Evolutionary conservation across 1,140 invertebrate species (phyloP).

Genomic region (Diabrotica undecimpunctata): DNA sequence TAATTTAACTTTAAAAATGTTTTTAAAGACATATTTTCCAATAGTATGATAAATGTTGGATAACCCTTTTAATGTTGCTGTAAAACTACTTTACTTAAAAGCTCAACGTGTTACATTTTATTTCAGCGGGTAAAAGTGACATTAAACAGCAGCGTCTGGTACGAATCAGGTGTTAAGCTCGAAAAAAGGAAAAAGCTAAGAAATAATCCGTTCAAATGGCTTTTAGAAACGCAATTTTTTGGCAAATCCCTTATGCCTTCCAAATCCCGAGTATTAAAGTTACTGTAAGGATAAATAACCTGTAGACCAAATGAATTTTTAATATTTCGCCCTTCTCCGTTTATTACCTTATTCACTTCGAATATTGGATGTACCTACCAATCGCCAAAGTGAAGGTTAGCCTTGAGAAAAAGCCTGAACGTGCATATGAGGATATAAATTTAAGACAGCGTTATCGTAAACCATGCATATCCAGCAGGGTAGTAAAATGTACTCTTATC

Average conservation of each 20-base stretch:
- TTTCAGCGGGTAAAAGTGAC: not conserved
- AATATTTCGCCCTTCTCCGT: not conserved
- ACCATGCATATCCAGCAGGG: not conserved
- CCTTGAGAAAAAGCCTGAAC: not conserved
- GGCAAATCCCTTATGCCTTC: not conserved
- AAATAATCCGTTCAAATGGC: not conserved
- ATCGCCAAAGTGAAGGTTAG: not conserved
- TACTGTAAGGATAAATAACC: not conserved
- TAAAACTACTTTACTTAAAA: not conserved
- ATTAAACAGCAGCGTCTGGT: not conserved
- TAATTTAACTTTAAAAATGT: no score
- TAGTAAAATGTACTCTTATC: slow-evolving; percentile 1
- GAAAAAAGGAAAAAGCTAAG: not conserved
- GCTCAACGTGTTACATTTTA: not conserved
- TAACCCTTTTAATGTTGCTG: no score
- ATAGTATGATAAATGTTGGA: no score
- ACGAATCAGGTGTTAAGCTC: slow-evolving; percentile 1
- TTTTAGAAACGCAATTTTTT: slow-evolving; percentile 1
- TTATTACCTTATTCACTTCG: slow-evolving; percentile 1
- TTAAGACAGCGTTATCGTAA: not conserved
- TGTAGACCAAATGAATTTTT: slow-evolving; percentile 1
- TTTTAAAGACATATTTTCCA: no score
- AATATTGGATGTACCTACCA: slow-evolving; percentile 2
- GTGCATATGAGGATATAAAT: not conserved
- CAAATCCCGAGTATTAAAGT: not conserved